A percentile compares a stretch with the other conserved stretches of the same genome.
These are phyloP conservation scores for Harpalus rufipes DNA, from an alignment of 2,888 invertebrate genomes.

Conservation along the genomic window DNA sequence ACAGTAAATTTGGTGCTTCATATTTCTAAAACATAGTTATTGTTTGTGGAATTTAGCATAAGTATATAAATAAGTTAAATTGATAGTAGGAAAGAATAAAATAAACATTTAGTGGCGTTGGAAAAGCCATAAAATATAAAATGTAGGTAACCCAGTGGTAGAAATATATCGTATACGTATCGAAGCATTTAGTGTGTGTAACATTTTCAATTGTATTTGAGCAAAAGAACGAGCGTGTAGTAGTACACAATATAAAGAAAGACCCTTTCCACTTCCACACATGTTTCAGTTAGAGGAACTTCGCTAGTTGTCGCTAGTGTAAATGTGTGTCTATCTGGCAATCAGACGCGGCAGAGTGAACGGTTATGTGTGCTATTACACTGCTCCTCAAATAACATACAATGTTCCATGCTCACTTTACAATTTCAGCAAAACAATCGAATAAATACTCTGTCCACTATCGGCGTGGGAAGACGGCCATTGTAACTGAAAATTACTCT, in stretches of 20 bases:
- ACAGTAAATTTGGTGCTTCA: background rate
- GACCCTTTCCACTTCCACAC: constrained; percentile 8
- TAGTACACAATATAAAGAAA: constrained; percentile 20
- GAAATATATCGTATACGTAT: constrained; percentile 20
- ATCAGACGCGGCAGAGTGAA: constrained; percentile 63
- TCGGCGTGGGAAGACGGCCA: constrained; percentile 39
- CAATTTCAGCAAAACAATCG: constrained; percentile 69
- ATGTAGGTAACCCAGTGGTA: constrained; percentile 33
- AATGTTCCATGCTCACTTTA: constrained; percentile 72
- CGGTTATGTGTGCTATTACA: constrained; percentile 70
- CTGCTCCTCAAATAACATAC: constrained; percentile 71
- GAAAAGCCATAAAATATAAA: constrained; percentile 30
- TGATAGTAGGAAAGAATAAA: background rate
- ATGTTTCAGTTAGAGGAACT: constrained; percentile 52
- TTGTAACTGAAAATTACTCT: constrained; percentile 43
- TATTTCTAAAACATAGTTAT: background rate
- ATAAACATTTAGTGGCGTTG: constrained; percentile 28
- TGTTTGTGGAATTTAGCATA: background rate
- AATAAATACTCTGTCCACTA: constrained; percentile 63
- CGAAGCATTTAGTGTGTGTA: constrained; percentile 26
- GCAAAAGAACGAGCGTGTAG: constrained; percentile 9
- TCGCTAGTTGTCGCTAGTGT: constrained; percentile 49
- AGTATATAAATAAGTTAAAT: background rate
- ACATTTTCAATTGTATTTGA: constrained; percentile 22
- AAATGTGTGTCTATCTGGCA: constrained; percentile 56